Evolutionary conservation across 2,888 invertebrate species (phyloP).

Genomic region (Agrotis segetum): DNA sequence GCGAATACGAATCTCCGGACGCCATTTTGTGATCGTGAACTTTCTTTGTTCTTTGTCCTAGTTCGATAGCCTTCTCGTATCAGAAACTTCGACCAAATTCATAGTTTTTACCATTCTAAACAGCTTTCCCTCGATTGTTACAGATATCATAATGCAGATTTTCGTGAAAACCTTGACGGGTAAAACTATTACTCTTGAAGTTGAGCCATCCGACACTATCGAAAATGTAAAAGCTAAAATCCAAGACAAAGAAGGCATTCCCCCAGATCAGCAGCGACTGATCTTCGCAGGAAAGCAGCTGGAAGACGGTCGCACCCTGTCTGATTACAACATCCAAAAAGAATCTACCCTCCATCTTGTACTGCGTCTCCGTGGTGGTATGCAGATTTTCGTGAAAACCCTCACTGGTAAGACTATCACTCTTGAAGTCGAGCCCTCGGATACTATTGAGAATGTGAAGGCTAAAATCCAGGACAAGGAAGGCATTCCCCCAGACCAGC

Average conservation of each 20-base stretch:
- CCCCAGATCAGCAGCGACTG: constrained; percentile 81
- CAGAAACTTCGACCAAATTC: constrained; percentile 68
- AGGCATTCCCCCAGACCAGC: constrained; percentile 84
- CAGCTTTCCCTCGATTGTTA: constrained; percentile 70
- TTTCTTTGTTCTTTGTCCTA: constrained; percentile 82
- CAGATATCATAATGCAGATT: constrained; percentile 82
- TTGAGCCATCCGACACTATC: constrained; percentile 81
- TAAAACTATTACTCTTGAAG: constrained; percentile 89
- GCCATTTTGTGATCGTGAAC: constrained; percentile 87
- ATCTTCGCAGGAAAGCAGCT: constrained; percentile 83
- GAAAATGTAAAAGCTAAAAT: constrained; percentile 84
- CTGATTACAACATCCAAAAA: constrained; percentile 84
- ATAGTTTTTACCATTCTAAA: constrained; percentile 66
- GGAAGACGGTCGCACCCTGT: constrained; percentile 81
- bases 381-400: constrained; percentile 85
- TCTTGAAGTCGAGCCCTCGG: constrained; percentile 80
- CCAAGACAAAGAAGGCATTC: constrained; percentile 83
- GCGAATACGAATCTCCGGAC: constrained; percentile 67
- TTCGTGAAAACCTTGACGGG: constrained; percentile 97
- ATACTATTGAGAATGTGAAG: constrained; percentile 84
- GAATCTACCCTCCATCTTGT: constrained; percentile 82
- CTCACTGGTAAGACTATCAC: constrained; percentile 85
- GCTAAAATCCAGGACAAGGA: constrained; percentile 85
- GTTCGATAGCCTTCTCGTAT: constrained; percentile 54
- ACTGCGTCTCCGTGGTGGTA: constrained; percentile 80